Base-by-base conservation (phyloP, 2,113 vertebrate species). In the Callospermophilus lateralis region DNA sequence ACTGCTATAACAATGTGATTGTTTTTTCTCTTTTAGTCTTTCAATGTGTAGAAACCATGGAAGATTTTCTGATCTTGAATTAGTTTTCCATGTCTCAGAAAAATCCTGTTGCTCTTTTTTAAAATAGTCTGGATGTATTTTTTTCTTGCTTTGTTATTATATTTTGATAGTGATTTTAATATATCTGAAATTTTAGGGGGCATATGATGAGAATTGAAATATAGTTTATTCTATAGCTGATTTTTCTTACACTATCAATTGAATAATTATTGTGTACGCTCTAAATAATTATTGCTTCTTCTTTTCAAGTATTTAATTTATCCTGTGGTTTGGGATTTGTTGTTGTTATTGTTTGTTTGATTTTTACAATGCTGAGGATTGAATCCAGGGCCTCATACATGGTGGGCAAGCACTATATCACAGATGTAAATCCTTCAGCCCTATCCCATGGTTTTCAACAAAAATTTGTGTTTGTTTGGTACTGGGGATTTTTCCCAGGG, bases 131-230 rank as follows among this genome's bases (percentile, higher is more conserved):
- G 34, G 13, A 51, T 70, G 68, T 26, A 61, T 55, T 84, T 72
- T n/a, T 72, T 78, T 17, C 11, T 78, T 78, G 55, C 30, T 92
- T 85, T 85, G 74, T 63, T 94, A n/a, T 74, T 94, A 42, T 74
- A 79, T 55, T 94, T 78, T 84, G 55, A 79, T 72, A 92, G 37
- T 70, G 17, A 96, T 76, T 68, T 83, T 90, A 76, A 86, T 48
- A 39, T 37, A 90, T 39, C 28, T 91, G 72, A 83, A 92, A 84
- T 58, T 51, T 63, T 24, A 39, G 34, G 39, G 34, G 37, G n/a
- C 1, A 81, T 42, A 70, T 22, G 6, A 61, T 92, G 19, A 70
- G n/a, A 86, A 68, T 7, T 15, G 85, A 86, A 74, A 20, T 76
- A 48, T 67, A 74, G 17, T 37, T 90, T 55, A 19, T 55, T 55